phyloP scores from a whole-genome alignment of 2,797 vertebrate species.

The Cirrhinus molitorella region DNA sequence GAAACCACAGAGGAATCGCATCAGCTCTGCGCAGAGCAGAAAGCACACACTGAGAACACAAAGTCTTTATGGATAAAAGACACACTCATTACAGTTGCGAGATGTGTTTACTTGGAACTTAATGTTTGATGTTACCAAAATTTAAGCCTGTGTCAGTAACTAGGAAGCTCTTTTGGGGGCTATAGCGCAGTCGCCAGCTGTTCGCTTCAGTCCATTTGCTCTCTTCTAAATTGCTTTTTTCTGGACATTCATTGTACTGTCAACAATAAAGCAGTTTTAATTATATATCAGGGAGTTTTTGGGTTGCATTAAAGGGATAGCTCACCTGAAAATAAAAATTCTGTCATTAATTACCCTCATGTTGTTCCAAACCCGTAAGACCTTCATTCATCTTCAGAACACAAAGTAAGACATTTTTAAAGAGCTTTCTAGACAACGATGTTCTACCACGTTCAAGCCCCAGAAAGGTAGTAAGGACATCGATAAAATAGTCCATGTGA shows the following conservation, averaged over 20 bases:
- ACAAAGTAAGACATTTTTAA: too few relatives aligned
- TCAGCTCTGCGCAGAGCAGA: not conserved
- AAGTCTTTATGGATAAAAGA: slow-evolving; percentile 1
- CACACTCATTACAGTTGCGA: not conserved
- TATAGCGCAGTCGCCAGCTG: not conserved
- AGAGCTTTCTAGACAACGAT: too few relatives aligned
- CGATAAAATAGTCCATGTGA: too few relatives aligned
- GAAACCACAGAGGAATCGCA: not conserved
- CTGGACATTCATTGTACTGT: not conserved
- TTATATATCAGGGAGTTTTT: not conserved
- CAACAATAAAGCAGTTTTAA: not conserved
- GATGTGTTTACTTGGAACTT: slow-evolving; percentile 20
- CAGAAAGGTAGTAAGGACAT: too few relatives aligned
- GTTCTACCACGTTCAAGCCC: too few relatives aligned
- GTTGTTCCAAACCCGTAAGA: too few relatives aligned
- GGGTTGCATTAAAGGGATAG: not conserved
- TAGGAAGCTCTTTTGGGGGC: not conserved
- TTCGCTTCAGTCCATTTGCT: slow-evolving; percentile 1
- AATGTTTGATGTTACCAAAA: slow-evolving; percentile 30
- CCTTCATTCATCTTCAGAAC: too few relatives aligned
- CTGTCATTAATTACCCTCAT: too few relatives aligned
- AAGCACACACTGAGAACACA: slow-evolving; percentile 12
- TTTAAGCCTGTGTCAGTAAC: not conserved
- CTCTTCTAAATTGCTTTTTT: not conserved
- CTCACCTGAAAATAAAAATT: too few relatives aligned